Base-by-base conservation (phyloP, 2,888 invertebrate genomes). In the Leucophora obtusa region DNA sequence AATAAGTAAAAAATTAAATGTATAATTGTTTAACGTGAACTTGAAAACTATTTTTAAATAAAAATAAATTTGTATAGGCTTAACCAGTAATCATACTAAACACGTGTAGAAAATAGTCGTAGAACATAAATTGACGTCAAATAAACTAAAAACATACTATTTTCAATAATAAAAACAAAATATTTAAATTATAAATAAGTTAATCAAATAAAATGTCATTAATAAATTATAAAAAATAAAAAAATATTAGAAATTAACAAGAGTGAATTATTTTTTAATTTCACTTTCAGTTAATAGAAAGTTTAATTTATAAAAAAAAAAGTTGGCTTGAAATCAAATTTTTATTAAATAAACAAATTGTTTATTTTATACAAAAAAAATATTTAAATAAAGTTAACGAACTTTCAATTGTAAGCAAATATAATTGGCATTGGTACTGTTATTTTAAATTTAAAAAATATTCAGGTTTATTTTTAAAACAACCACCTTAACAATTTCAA, bases 1-100 rank as follows among this genome's bases (percentile, higher is more conserved):
- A 35, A 10, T 35, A 35, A 43, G 8, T 14, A 43, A 2, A 43
- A 18, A 35, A 11, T 33, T 11, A 10, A n/a, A 24, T 3, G 51
- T 18, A 51, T 35, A 59, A 51, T 59, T 65, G 51, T 60, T 59
- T 66, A 21, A 35, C 38, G 18, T 76, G 66, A 77, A 68, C 66
- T 71, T 77, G 66, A 77, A 62, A 65, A 56, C 54, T 62, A 68
- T 62, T 68, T 62, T 47, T 75, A 60, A 65, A 51, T n/a, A 47
- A 28, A 51, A 50, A 28, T 6, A 28, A 28, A 28, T 28, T 28
- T 63, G 63, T 51, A 51, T 51, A 28, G 47, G 60, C 11, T 21
- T 28, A 28, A 6, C 7, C 1, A 28, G 28, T 5, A 24, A 28
- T 4, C 38, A 38, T 3, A 38, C 11, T 47, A n/a, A 2, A 14